Evolutionary conservation across 2,797 vertebrate genomes (phyloP).

Genomic region (Lemur catta): DNA sequence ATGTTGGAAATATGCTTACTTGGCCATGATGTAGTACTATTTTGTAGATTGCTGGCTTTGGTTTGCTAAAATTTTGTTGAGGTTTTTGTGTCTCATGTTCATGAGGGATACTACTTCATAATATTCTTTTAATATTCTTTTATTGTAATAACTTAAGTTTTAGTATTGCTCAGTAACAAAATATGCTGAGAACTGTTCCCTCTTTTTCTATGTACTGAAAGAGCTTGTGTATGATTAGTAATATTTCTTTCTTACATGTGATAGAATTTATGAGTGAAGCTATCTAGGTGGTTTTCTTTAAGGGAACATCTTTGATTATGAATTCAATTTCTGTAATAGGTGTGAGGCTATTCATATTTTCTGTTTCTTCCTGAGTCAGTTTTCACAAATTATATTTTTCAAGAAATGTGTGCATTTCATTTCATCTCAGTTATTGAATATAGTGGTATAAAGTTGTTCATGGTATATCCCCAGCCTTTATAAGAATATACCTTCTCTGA

Average conservation of each 20-base stretch:
- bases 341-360: background rate
- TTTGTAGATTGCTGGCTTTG: background rate
- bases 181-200: background rate
- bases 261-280: background rate
- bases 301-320: slow-evolving; percentile 15
- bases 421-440: background rate
- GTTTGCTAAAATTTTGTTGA: slow-evolving; percentile 37
- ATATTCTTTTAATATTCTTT: slow-evolving; percentile 18
- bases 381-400: slow-evolving; percentile 24
- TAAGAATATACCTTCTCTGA: background rate
- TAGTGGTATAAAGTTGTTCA: slow-evolving; percentile 23
- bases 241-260: slow-evolving; percentile 2
- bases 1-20: slow-evolving; percentile 23
- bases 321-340: slow-evolving; percentile 6
- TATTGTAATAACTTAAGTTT: background rate
- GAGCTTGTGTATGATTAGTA: background rate
- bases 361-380: slow-evolving; percentile 42
- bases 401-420: slow-evolving; percentile 6
- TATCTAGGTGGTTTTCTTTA: background rate
- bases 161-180: background rate
- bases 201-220: background rate
- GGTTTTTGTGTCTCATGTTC: background rate
- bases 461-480: background rate
- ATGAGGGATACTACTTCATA: background rate
- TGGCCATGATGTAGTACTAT: background rate